Conservation (phyloP, 2,888 invertebrate genomes). For the Oxycera nigricornis region DNA sequence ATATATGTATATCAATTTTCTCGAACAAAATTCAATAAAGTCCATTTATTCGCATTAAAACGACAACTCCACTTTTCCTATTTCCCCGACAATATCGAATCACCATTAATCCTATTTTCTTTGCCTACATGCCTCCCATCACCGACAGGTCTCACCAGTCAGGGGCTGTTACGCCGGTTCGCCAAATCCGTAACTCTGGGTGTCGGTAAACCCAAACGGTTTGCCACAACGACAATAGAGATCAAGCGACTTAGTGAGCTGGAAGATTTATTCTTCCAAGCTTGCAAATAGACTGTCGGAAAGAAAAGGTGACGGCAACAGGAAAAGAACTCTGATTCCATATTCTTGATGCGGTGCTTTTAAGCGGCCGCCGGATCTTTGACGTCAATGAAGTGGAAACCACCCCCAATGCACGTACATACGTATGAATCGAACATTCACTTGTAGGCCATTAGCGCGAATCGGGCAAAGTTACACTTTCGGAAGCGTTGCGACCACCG, state of each 20-base stretch:
- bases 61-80: not conserved
- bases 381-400: constrained; percentile 25
- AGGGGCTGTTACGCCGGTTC: not conserved
- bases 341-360: not conserved
- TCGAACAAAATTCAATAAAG: no score
- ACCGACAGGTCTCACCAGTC: not conserved
- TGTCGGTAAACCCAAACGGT: constrained; percentile 8
- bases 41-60: no score
- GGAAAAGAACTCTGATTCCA: not conserved
- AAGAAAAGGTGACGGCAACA: not conserved
- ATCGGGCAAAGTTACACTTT: not conserved
- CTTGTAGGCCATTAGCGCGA: not conserved
- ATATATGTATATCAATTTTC: no score
- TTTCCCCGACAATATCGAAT: not conserved
- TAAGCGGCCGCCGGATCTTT: not conserved
- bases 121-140: not conserved
- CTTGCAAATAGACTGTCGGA: not conserved
- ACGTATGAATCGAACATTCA: not conserved
- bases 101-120: constrained; percentile 17
- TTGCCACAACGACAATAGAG: constrained; percentile 16
- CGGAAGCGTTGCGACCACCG: not conserved
- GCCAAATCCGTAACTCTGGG: not conserved
- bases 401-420: not conserved
- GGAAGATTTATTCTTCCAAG: constrained; percentile 25
- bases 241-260: constrained; percentile 35